Evolutionary conservation across 2,797 vertebrate species (phyloP), one percentile per base, ranked within the genome.

Genomic region (Megalops cyprinoides): DNA sequence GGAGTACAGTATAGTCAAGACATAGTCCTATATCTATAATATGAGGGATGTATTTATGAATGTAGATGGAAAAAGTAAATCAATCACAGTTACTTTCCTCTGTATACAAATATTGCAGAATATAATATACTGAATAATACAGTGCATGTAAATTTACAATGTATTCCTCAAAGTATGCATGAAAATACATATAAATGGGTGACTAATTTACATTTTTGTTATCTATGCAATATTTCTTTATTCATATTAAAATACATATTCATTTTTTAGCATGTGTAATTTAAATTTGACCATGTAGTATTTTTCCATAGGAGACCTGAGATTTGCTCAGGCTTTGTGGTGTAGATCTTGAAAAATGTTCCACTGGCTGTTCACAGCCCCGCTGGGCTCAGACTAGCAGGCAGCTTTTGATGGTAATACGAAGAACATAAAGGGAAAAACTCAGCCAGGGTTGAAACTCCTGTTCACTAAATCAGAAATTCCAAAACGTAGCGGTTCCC

Each of bases 331-430:
- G 28, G 73, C 49, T 25, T 46, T 28, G 46, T 75, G 46, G 18
- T 44, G 62, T 34, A 65, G 31, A 15, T 37, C 28, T 20, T 34
- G 14, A 65, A 3, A 65, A 37, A 34, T 62, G 58, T 62, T 62
- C 58, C 58, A 4, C 3, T 34, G 28, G 5, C 37, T 23, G 10
- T 71, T 71, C n/a, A 71, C 37, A 44, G 67, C 67, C 39, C 67
- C 67, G 20, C 67, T 42, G 39, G 39, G 39, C 67, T 1, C 39
- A 71, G 8, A 39, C 14, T 76, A 55, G 14, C 23, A 37, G 18
- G 49, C 51, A n/a, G 31, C 31, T 37, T 76, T 76, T 76, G 31
- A 31, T 75, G 44, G 73, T 49, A 51, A 56, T 37, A 39, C 56
- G 6, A 37, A n/a, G 49, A 37, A 28, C 31, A 37, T 14, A 20